These are phyloP conservation scores for Crypturellus undulatus DNA, from an alignment of 2,113 vertebrate species.

Conservation along the genomic window DNA sequence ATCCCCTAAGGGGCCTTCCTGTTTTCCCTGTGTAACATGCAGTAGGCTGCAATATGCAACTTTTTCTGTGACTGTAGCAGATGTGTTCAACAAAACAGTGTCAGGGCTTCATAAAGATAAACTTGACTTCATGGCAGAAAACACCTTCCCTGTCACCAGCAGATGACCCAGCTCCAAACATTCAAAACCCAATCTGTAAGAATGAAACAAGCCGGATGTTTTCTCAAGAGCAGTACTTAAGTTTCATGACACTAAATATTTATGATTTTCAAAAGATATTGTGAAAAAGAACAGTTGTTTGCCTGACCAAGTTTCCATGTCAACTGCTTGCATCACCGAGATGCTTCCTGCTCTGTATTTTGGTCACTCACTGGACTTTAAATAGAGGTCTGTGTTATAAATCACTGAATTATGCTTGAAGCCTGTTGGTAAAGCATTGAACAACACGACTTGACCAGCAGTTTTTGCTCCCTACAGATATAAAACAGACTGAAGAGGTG, in stretches of 20 bases:
- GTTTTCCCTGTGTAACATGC: background rate
- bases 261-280: background rate
- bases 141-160: background rate
- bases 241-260: background rate
- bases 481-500: background rate
- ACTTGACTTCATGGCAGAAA: background rate
- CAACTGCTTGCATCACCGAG: slow-evolving; percentile 30
- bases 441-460: background rate
- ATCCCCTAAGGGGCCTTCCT: background rate
- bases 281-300: background rate
- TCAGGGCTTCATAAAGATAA: background rate
- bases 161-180: background rate
- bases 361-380: background rate
- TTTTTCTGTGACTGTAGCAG: background rate
- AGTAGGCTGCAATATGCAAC: background rate
- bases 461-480: background rate
- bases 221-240: background rate
- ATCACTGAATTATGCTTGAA: background rate
- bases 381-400: background rate
- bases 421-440: background rate
- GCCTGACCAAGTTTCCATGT: slow-evolving; percentile 45
- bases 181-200: background rate
- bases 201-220: background rate
- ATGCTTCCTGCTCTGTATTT: background rate
- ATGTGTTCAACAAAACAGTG: background rate